Conservation (phyloP, 2,888 invertebrate genomes). For the Nycteola revayana region DNA sequence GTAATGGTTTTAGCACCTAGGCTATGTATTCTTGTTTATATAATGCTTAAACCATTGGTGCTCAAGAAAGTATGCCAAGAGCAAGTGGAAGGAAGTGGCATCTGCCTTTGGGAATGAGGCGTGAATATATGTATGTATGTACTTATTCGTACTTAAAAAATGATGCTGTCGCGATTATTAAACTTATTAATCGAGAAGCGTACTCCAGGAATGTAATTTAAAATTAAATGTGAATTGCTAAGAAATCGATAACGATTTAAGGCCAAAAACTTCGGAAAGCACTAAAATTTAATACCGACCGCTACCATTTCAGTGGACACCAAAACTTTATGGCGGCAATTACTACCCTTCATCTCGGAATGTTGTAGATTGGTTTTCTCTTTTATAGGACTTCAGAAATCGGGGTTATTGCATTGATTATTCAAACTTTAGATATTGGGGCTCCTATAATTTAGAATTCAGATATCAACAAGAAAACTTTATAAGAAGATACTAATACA, state of each 20-base stretch:
- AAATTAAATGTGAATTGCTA: slow-evolving; percentile 57
- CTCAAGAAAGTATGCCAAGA: no score
- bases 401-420: slow-evolving; percentile 56
- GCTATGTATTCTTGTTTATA: no score
- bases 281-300: slow-evolving; percentile 73
- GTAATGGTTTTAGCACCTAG: no score
- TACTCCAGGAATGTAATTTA: slow-evolving; percentile 53
- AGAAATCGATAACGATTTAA: slow-evolving; percentile 60
- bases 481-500: no score
- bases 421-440: slow-evolving; percentile 43
- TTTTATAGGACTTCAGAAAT: slow-evolving; percentile 65
- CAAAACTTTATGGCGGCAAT: slow-evolving; percentile 73
- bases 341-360: slow-evolving; percentile 72
- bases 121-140: no score
- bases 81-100: no score
- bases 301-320: slow-evolving; percentile 62
- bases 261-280: slow-evolving; percentile 59
- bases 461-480: slow-evolving; percentile 17
- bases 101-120: no score
- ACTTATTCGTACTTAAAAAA: no score
- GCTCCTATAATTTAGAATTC: slow-evolving; percentile 29
- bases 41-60: no score
- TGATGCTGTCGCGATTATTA: slow-evolving; percentile 39
- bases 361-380: slow-evolving; percentile 66
- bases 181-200: slow-evolving; percentile 53